Evolutionary conservation across 1,140 invertebrate species (phyloP).

Genomic region (Drosophila bipectinata): DNA sequence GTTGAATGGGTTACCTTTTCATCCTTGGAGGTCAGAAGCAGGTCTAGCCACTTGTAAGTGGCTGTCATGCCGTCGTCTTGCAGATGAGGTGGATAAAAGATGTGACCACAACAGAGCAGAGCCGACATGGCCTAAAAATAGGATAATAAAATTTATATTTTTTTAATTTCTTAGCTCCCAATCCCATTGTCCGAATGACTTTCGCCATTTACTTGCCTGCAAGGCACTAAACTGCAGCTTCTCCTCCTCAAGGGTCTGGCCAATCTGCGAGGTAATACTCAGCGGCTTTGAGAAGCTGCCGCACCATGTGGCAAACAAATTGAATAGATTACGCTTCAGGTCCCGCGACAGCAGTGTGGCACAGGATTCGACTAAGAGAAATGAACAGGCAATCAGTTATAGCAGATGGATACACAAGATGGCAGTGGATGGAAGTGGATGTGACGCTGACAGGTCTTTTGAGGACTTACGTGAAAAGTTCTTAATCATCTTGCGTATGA

Average conservation of each 20-base stretch:
- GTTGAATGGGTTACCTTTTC: slow-evolving; percentile 88
- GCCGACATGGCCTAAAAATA: slow-evolving; percentile 94
- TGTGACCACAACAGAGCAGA: slow-evolving; percentile 96
- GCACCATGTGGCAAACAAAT: slow-evolving; percentile 96
- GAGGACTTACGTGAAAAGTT: slow-evolving; percentile 92
- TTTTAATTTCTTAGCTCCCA: too few species aligned
- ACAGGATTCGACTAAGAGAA: slow-evolving; percentile 92
- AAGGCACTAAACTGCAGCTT: slow-evolving; percentile 89
- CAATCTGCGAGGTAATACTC: slow-evolving; percentile 77
- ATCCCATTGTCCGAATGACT: too few species aligned
- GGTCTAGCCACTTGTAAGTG: slow-evolving; percentile 96
- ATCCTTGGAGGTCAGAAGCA: slow-evolving; percentile 94
- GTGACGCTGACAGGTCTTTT: slow-evolving; percentile 20
- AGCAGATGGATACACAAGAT: slow-evolving; percentile 5
- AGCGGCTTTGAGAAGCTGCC: slow-evolving; percentile 90
- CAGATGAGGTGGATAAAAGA: slow-evolving; percentile 93
- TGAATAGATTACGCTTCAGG: slow-evolving; percentile 93
- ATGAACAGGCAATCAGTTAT: slow-evolving; percentile 33
- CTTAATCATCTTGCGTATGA: slow-evolving; percentile 96
- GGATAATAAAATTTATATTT: neutral
- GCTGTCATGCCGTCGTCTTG: slow-evolving; percentile 92
- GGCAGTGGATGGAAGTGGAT: neutral
- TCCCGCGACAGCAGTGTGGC: slow-evolving; percentile 94
- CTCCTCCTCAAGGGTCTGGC: slow-evolving; percentile 85
- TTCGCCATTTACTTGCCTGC: slow-evolving; percentile 87